Evolutionary conservation across 2,888 invertebrate genomes (phyloP).

Genomic region (Thyatira batis): DNA sequence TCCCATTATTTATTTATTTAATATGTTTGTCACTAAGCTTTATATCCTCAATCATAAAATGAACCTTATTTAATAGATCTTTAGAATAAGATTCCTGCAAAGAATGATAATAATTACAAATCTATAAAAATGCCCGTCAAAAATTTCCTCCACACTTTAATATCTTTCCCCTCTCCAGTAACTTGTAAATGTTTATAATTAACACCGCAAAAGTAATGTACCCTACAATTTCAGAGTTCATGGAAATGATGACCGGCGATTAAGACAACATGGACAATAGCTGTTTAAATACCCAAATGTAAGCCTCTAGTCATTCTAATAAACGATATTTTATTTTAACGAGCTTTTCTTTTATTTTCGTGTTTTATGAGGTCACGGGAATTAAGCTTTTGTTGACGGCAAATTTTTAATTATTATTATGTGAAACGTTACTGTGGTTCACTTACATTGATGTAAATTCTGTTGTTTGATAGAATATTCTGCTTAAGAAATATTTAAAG

Average conservation of each 20-base stretch:
- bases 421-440: background rate
- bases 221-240: slow-evolving; percentile 84
- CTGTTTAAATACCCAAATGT: slow-evolving; percentile 9
- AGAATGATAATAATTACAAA: too few species aligned
- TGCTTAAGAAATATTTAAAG: too few species aligned
- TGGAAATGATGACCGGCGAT: slow-evolving; percentile 92
- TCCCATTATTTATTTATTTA: too few species aligned
- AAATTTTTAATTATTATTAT: background rate
- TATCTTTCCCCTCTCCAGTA: too few species aligned
- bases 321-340: slow-evolving; percentile 17
- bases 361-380: background rate
- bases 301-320: slow-evolving; percentile 27
- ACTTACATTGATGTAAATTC: too few species aligned
- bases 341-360: background rate
- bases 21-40: too few species aligned
- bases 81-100: too few species aligned
- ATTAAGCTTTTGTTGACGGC: background rate
- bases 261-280: slow-evolving; percentile 51
- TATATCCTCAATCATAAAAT: too few species aligned
- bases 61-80: too few species aligned
- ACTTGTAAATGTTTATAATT: background rate
- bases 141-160: too few species aligned
- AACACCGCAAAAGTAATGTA: background rate
- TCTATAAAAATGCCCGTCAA: too few species aligned
- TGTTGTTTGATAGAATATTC: too few species aligned